Percentiles rank a stretch among this genome's conserved stretches.
phyloP scores from a whole-genome alignment of 2,888 invertebrate genomes.

The Habrosyne pyritoides region DNA sequence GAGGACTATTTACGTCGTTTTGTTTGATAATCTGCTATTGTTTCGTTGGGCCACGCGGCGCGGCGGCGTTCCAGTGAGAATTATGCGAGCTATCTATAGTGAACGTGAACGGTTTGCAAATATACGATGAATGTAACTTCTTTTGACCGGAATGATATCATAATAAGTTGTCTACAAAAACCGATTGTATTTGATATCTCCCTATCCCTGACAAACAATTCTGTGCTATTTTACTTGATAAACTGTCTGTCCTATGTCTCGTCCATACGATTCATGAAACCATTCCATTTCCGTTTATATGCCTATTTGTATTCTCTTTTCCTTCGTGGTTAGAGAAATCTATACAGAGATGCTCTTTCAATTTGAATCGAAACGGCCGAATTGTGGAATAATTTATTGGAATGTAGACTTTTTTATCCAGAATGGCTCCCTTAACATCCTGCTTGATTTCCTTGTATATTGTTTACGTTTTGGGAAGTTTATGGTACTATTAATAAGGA shows the following conservation, averaged over 20 bases:
- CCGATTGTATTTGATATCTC: neutral
- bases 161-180: neutral
- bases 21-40: conserved; percentile 82
- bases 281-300: conserved; percentile 77
- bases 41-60: conserved; percentile 70
- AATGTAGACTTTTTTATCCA: conserved; percentile 69
- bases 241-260: conserved; percentile 59
- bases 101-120: conserved; percentile 74
- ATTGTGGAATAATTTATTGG: conserved; percentile 78
- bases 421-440: conserved; percentile 57
- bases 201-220: conserved; percentile 35
- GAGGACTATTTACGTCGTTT: conserved; percentile 80
- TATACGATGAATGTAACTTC: conserved; percentile 35
- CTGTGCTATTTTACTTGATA: conserved; percentile 52
- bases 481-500: neutral
- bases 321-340: conserved; percentile 75
- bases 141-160: neutral
- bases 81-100: conserved; percentile 78
- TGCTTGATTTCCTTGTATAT: conserved; percentile 48
- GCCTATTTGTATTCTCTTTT: conserved; percentile 77
- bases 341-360: conserved; percentile 77
- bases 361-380: conserved; percentile 79
- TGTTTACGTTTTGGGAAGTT: conserved; percentile 36
- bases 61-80: conserved; percentile 73
- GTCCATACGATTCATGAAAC: conserved; percentile 71